phyloP scores from a whole-genome alignment of 1,140 invertebrate genomes.

The Scylla paramamosain region DNA sequence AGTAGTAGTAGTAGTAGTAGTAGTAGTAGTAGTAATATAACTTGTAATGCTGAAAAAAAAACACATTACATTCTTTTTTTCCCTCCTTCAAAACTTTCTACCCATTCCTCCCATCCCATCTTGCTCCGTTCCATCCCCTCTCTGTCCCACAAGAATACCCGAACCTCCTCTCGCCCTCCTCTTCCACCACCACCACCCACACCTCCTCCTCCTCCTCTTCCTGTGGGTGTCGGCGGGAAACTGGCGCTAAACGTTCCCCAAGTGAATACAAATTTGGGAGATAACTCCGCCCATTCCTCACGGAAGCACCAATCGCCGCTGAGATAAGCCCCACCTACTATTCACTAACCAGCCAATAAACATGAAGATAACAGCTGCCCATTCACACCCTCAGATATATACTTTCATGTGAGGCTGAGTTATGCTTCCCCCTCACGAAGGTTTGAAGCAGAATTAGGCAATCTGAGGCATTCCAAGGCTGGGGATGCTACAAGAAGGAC shows the following conservation, averaged over 20 bases:
- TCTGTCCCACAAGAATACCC: background rate
- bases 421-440: background rate
- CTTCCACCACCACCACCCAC: background rate
- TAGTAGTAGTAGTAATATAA: too few relatives aligned
- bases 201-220: background rate
- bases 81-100: background rate
- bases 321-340: constrained; percentile 46
- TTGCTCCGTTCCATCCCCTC: background rate
- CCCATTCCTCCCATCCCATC: background rate
- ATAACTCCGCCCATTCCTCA: constrained; percentile 49
- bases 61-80: background rate
- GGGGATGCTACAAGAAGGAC: background rate
- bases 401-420: constrained; percentile 36
- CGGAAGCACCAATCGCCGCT: constrained; percentile 1
- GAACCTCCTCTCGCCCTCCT: background rate
- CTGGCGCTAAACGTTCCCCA: background rate
- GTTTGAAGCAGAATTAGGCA: constrained; percentile 24
- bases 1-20: too few relatives aligned
- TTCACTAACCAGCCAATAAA: constrained; percentile 48
- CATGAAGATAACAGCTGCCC: constrained; percentile 50
- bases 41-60: background rate
- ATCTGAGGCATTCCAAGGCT: background rate
- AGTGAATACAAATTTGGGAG: constrained; percentile 42
- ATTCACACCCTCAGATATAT: constrained; percentile 31
- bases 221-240: background rate